Evolutionary conservation across 1,140 invertebrate genomes (phyloP).

Genomic region (Chelonus insularis): DNA sequence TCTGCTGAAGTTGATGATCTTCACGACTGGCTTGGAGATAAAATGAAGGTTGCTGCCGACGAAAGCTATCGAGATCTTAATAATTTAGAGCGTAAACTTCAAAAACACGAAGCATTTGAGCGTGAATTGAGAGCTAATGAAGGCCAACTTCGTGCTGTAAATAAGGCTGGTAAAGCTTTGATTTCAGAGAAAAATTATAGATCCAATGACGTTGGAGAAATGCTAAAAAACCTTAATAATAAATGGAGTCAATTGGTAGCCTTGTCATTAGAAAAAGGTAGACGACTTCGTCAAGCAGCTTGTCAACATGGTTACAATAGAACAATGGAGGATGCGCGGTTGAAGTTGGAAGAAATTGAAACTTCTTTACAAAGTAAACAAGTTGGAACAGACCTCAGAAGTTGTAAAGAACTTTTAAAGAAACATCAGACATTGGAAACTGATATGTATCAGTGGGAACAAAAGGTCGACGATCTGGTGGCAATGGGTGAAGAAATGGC

Average conservation of each 20-base stretch:
- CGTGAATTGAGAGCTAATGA: conserved; percentile 91
- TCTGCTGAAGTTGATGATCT: conserved; percentile 87
- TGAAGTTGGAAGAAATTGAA: conserved; percentile 80
- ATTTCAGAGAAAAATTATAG: conserved; percentile 73
- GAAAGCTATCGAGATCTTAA: conserved; percentile 90
- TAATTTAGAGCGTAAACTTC: conserved; percentile 90
- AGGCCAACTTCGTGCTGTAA: conserved; percentile 81
- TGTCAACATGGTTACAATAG: conserved; percentile 79
- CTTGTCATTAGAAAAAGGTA: conserved; percentile 80
- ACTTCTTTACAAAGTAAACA: conserved; percentile 76
- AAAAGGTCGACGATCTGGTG: conserved; percentile 75
- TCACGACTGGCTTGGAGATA: conserved; percentile 88
- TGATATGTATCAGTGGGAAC: conserved; percentile 78
- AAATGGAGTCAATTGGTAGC: conserved; percentile 73
- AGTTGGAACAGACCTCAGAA: conserved; percentile 81
- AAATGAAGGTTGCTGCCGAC: conserved; percentile 86
- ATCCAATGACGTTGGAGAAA: conserved; percentile 68
- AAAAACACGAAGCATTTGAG: conserved; percentile 98
- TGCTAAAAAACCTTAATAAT: conserved; percentile 70
- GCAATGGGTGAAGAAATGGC: conserved; percentile 86
- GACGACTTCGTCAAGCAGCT: conserved; percentile 75
- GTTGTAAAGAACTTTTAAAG: conserved; percentile 85
- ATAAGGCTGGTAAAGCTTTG: conserved; percentile 74
- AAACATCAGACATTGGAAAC: conserved; percentile 81
- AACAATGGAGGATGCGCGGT: conserved; percentile 77